phyloP scores from a whole-genome alignment of 2,113 vertebrate genomes.

The Nothobranchius furzeri region DNA sequence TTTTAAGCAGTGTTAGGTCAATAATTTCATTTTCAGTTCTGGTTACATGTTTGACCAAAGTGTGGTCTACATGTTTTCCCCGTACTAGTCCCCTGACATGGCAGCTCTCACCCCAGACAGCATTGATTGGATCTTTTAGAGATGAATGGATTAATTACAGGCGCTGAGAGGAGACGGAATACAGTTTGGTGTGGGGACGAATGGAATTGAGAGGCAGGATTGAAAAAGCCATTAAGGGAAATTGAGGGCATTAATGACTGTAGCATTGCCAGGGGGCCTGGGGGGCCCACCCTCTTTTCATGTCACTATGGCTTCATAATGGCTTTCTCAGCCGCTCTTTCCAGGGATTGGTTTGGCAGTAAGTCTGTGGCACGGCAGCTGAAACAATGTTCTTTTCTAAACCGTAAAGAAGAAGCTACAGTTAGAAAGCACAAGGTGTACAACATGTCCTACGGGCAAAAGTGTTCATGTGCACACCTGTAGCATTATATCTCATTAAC shows the following conservation, averaged over 20 bases:
- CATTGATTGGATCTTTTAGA: constrained; percentile 77
- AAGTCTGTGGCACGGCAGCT: constrained; percentile 26
- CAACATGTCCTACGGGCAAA: too few relatives aligned
- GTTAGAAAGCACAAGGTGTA: constrained; percentile 27
- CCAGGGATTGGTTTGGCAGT: constrained; percentile 35
- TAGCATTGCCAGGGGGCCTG: constrained; percentile 70
- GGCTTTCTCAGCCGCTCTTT: constrained; percentile 56
- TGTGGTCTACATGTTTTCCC: constrained; percentile 32
- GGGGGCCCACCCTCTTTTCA: constrained; percentile 53
- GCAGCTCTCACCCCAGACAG: constrained; percentile 60
- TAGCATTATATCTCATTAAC: too few relatives aligned
- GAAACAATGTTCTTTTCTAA: constrained; percentile 45
- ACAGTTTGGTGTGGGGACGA: constrained; percentile 63
- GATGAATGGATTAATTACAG: constrained; percentile 85
- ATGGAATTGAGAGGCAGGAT: constrained; percentile 65
- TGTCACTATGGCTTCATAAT: constrained; percentile 61
- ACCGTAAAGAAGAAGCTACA: constrained; percentile 42
- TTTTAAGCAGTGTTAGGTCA: constrained; percentile 37
- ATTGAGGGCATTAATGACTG: constrained; percentile 84
- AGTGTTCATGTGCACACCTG: too few relatives aligned
- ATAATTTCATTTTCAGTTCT: constrained; percentile 32
- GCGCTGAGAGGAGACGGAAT: constrained; percentile 69
- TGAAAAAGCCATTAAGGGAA: constrained; percentile 80
- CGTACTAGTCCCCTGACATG: constrained; percentile 38
- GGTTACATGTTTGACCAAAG: constrained; percentile 19